Conservation (phyloP, 1,140 invertebrate genomes). For the Aphelenchoides besseyi region DNA sequence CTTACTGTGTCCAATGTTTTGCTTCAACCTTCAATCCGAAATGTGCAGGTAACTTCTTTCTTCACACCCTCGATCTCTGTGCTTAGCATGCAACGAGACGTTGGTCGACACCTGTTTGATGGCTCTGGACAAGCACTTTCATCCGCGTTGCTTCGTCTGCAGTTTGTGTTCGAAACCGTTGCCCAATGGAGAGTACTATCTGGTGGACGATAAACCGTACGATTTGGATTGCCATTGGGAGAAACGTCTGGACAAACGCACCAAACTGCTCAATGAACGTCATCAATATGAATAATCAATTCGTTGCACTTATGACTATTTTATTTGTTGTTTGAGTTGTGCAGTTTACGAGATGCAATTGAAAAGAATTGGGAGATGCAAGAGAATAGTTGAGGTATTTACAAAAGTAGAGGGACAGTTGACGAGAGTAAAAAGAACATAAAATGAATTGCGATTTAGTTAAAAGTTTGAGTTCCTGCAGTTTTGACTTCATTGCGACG, state of each 20-base stretch:
- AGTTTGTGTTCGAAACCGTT: constrained; percentile 73
- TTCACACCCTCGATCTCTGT: neutral
- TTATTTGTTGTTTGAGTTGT: too few species aligned
- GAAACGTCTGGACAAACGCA: constrained; percentile 51
- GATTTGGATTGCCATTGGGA: constrained; percentile 58
- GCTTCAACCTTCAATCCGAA: constrained; percentile 56
- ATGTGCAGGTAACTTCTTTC: constrained; percentile 40
- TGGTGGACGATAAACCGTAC: constrained; percentile 66
- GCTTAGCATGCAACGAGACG: constrained; percentile 53
- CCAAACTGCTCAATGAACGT: constrained; percentile 24
- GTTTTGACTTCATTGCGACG: too few species aligned
- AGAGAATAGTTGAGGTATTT: too few species aligned
- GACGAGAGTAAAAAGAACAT: too few species aligned
- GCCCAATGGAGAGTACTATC: constrained; percentile 65
- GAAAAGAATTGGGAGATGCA: too few species aligned
- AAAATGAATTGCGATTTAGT: too few species aligned
- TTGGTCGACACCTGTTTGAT: constrained; percentile 73
- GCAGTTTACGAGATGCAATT: too few species aligned
- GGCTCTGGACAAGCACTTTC: constrained; percentile 92
- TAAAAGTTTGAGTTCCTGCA: too few species aligned
- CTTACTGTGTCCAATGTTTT: constrained; percentile 58
- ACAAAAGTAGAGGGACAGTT: too few species aligned
- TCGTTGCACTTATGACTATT: too few species aligned
- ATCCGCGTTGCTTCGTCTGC: constrained; percentile 93
- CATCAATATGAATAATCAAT: constrained; percentile 27